Evolutionary conservation across 2,888 invertebrate genomes (phyloP).

Genomic region (Rosalia funebris): DNA sequence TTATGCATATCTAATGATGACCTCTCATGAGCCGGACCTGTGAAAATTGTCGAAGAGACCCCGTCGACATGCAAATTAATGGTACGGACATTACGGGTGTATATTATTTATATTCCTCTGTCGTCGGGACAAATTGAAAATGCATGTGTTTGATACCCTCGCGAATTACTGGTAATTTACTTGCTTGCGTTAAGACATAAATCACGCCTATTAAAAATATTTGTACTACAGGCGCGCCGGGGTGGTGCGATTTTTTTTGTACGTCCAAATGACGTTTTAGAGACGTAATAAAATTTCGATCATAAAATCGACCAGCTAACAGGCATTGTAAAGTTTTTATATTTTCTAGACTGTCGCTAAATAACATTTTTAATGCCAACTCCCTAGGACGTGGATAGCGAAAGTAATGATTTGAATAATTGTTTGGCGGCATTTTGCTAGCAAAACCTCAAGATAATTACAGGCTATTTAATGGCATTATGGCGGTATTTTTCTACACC

Average conservation of each 20-base stretch:
- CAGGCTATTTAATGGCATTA: too few species aligned
- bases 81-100: too few species aligned
- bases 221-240: constrained; percentile 8
- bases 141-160: constrained; percentile 49
- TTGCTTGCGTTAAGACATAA: constrained; percentile 36
- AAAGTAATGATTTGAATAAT: constrained; percentile 15
- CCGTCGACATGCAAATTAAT: constrained; percentile 54
- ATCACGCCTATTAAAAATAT: constrained; percentile 32
- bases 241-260: constrained; percentile 19
- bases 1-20: not conserved
- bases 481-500: too few species aligned
- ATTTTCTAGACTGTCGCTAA: constrained; percentile 21
- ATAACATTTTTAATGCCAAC: constrained; percentile 16
- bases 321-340: constrained; percentile 24
- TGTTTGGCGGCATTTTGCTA: constrained; percentile 10
- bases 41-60: constrained; percentile 13
- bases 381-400: constrained; percentile 1
- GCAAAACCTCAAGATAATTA: too few species aligned
- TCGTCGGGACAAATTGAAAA: constrained; percentile 55
- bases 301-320: constrained; percentile 19
- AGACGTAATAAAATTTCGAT: constrained; percentile 25
- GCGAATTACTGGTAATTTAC: constrained; percentile 48
- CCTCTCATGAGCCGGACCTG: not conserved
- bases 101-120: constrained; percentile 52
- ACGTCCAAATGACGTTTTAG: constrained; percentile 18